phyloP scores from a whole-genome alignment of 1,140 invertebrate genomes.

The Heterodera schachtii region DNA sequence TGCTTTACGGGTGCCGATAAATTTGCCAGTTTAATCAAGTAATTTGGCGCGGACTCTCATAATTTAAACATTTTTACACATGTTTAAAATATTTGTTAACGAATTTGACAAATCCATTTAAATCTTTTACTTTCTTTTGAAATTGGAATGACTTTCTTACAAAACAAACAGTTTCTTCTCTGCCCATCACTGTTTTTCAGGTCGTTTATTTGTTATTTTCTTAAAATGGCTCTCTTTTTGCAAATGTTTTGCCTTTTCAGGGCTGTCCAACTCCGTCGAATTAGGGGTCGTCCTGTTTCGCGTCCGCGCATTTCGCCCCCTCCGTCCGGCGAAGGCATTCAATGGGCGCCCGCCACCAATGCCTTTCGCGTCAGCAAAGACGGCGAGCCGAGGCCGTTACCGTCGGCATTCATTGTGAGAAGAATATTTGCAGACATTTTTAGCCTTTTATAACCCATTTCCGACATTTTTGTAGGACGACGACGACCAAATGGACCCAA shows the following conservation, averaged over 20 bases:
- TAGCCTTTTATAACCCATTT: background rate
- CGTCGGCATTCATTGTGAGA: no score
- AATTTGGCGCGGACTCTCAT: background rate
- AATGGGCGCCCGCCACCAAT: background rate
- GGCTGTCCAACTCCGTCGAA: background rate
- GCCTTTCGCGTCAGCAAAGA: no score
- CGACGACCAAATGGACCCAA: conserved; percentile 3
- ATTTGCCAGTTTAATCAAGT: background rate
- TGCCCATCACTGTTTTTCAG: background rate
- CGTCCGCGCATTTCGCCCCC: background rate
- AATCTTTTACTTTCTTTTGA: background rate
- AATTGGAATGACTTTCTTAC: background rate
- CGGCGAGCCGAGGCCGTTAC: no score
- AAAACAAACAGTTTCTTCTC: background rate
- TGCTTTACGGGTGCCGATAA: background rate
- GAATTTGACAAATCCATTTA: background rate
- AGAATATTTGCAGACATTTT: no score
- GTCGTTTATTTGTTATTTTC: background rate
- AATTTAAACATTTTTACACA: background rate
- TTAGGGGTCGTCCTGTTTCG: background rate
- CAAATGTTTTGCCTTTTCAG: background rate
- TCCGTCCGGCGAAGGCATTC: no score
- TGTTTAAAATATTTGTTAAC: background rate
- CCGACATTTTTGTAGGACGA: background rate
- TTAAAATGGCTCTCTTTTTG: no score